Evolutionary conservation across 2,113 vertebrate species (phyloP).

Genomic region (Nothoprocta pentlandii): DNA sequence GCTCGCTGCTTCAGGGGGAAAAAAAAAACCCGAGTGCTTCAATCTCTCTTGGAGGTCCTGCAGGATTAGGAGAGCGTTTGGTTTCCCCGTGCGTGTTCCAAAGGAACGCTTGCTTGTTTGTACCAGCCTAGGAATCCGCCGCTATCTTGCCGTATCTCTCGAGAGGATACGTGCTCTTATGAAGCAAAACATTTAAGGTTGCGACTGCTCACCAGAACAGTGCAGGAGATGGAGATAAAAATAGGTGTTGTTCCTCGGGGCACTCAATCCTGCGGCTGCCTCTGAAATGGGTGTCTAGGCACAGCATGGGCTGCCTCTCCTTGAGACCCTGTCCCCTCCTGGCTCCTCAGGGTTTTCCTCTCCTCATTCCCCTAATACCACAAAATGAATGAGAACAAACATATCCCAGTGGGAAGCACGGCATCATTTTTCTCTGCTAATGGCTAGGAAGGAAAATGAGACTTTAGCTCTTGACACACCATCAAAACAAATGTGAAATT

Average conservation of each 20-base stretch:
- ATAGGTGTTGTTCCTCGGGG: neutral
- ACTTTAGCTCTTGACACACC: neutral
- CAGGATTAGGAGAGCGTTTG: neutral
- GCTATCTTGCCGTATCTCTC: conserved; percentile 24
- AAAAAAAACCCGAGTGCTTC: neutral
- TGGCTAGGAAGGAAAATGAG: neutral
- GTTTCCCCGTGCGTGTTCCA: neutral
- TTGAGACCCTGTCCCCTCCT: neutral
- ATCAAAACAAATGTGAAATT: neutral
- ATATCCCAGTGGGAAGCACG: neutral
- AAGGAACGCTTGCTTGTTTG: conserved; percentile 53
- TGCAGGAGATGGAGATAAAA: conserved; percentile 22
- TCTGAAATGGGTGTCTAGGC: neutral
- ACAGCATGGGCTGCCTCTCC: neutral
- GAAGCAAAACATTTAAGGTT: conserved; percentile 12
- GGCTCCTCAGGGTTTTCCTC: neutral
- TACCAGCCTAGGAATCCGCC: conserved; percentile 2
- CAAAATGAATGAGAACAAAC: accelerated
- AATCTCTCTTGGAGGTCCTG: neutral
- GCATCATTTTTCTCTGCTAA: neutral
- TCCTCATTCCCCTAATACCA: neutral
- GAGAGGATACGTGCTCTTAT: neutral
- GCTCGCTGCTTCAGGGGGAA: neutral
- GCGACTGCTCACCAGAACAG: neutral
- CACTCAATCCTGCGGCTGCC: neutral